Percentiles rank a stretch among this genome's conserved stretches.
phyloP scores from a whole-genome alignment of 2,888 invertebrate species.

The Stegophylla sp. region DNA sequence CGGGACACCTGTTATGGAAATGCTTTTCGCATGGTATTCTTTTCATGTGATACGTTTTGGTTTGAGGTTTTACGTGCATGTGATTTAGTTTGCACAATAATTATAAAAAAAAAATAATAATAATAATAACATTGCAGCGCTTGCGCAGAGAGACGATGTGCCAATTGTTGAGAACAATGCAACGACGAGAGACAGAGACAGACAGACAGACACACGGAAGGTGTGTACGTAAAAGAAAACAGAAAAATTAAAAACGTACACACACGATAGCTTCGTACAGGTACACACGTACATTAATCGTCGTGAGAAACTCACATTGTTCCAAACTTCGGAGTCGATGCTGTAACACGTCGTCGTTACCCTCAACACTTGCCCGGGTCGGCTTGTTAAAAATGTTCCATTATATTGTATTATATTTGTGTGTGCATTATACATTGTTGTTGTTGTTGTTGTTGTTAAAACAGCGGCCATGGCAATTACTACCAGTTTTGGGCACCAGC shows the following conservation, averaged over 20 bases:
- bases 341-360: conserved; percentile 36
- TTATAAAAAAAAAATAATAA: background rate
- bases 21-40: no score
- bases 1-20: no score
- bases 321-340: conserved; percentile 39
- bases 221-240: background rate
- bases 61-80: background rate
- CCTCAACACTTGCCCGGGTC: background rate
- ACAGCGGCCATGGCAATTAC: no score
- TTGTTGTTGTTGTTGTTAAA: conserved; percentile 26
- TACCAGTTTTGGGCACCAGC: conserved; percentile 6
- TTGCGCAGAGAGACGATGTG: conserved; percentile 11
- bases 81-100: conserved; percentile 3
- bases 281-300: conserved; percentile 33
- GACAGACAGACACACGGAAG: background rate
- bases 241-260: background rate
- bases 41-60: no score
- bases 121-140: conserved; percentile 1
- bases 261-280: no score
- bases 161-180: conserved; percentile 57
- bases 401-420: no score
- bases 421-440: background rate
- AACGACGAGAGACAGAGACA: conserved; percentile 28
- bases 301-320: conserved; percentile 47
- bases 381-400: conserved; percentile 40